Evolutionary conservation across 1,140 invertebrate genomes (phyloP).

Genomic region (Aphidius ervi): DNA sequence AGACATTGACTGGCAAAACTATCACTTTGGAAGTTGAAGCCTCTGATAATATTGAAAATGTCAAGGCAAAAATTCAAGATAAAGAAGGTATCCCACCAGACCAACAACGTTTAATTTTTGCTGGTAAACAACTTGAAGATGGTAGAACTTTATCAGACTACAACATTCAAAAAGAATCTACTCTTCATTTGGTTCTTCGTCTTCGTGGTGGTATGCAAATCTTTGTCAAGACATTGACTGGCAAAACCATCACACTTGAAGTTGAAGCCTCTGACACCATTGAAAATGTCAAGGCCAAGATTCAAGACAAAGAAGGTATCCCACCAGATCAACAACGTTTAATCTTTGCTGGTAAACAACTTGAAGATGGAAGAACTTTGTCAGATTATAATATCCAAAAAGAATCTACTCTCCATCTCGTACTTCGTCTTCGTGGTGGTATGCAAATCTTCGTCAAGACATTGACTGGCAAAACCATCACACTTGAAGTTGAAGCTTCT

Average conservation of each 20-base stretch:
- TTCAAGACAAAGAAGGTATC: constrained; percentile 60
- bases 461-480: constrained; percentile 71
- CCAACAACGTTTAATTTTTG: constrained; percentile 68
- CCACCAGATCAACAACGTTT: constrained; percentile 64
- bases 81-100: constrained; percentile 67
- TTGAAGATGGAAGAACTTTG: constrained; percentile 62
- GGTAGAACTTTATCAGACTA: constrained; percentile 75
- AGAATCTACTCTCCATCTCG: constrained; percentile 69
- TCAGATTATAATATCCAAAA: constrained; percentile 71
- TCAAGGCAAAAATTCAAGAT: constrained; percentile 71
- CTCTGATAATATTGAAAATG: constrained; percentile 71
- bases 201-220: constrained; percentile 68
- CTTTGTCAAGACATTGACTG: constrained; percentile 64
- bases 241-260: constrained; percentile 67
- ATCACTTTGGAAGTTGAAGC: constrained; percentile 67
- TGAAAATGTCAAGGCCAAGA: constrained; percentile 67
- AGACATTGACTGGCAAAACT: constrained; percentile 71
- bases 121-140: constrained; percentile 75
- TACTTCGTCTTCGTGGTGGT: constrained; percentile 62
- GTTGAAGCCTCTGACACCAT: constrained; percentile 65
- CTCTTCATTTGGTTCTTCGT: constrained; percentile 66
- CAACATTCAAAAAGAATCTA: constrained; percentile 76
- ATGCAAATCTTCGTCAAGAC: constrained; percentile 73
- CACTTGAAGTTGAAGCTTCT: constrained; percentile 68
- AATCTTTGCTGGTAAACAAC: constrained; percentile 65